phyloP scores from a whole-genome alignment of 2,888 invertebrate genomes.

The Biston stratarius region DNA sequence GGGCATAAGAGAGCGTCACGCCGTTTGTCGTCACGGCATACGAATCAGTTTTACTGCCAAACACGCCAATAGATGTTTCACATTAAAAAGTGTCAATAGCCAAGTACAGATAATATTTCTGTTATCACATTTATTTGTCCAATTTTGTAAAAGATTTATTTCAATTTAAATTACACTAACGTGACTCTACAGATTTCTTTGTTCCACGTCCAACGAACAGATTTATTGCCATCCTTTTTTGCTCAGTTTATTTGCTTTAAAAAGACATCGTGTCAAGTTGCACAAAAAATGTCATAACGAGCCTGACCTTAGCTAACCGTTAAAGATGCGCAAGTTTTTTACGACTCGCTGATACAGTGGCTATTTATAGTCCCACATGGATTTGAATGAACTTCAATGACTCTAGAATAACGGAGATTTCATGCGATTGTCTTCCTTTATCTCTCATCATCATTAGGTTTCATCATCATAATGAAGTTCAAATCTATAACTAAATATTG shows the following conservation, averaged over 20 bases:
- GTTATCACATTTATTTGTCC: too few relatives aligned
- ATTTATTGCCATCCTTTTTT: constrained; percentile 72
- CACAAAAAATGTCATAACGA: constrained; percentile 59
- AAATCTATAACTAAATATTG: too few relatives aligned
- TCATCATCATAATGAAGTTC: too few relatives aligned
- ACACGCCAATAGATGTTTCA: too few relatives aligned
- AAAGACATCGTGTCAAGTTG: constrained; percentile 72
- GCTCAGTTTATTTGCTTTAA: constrained; percentile 69
- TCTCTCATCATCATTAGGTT: too few relatives aligned
- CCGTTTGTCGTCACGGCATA: too few relatives aligned
- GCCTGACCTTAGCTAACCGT: constrained; percentile 44
- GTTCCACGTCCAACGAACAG: constrained; percentile 59
- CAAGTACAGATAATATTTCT: too few relatives aligned
- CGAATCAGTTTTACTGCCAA: too few relatives aligned
- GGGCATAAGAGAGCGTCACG: too few relatives aligned
- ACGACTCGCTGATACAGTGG: constrained; percentile 10
- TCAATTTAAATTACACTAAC: not conserved
- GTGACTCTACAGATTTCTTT: constrained; percentile 49
- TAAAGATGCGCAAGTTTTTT: constrained; percentile 34
- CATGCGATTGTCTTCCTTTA: too few relatives aligned
- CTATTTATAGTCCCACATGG: not conserved
- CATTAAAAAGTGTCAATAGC: too few relatives aligned
- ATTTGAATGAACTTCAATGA: not conserved
- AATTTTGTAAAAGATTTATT: not conserved
- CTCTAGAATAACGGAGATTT: too few relatives aligned